These are phyloP conservation scores for Petrocephalus sullivani DNA, from an alignment of 2,797 vertebrate genomes.

Conservation along the genomic window DNA sequence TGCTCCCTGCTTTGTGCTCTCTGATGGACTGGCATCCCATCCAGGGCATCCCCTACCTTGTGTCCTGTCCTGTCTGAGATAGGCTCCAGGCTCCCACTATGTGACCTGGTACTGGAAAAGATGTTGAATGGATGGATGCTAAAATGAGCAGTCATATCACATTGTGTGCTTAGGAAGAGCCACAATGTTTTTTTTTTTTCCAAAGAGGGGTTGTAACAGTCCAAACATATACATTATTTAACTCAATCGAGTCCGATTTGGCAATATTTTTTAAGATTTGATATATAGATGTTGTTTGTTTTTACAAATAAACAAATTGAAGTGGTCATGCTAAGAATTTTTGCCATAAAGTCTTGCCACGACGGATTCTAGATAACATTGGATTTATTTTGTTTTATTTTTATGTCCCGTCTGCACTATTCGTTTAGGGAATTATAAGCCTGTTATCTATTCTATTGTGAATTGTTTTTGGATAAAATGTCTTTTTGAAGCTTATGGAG, in stretches of 20 bases:
- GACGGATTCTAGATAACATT: neutral
- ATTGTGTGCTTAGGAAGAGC: neutral
- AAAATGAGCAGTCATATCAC: neutral
- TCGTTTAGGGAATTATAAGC: slow-evolving; percentile 18
- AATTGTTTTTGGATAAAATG: slow-evolving; percentile 10
- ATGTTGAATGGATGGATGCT: neutral
- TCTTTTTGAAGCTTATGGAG: slow-evolving; percentile 7
- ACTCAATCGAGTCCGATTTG: neutral
- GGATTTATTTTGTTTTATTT: slow-evolving; percentile 33
- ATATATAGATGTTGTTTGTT: neutral
- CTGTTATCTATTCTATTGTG: slow-evolving; percentile 15
- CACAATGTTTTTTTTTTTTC: neutral
- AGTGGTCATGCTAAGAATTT: neutral
- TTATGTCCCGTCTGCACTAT: slow-evolving; percentile 44
- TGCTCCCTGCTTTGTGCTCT: too few relatives aligned
- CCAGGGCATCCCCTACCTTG: too few relatives aligned
- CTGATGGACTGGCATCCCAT: too few relatives aligned
- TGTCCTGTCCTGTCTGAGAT: neutral
- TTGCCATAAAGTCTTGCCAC: neutral
- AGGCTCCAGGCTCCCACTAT: neutral
- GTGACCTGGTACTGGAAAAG: neutral
- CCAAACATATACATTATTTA: neutral
- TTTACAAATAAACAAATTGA: neutral
- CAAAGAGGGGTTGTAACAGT: neutral
- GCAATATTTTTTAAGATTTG: slow-evolving; percentile 2